Base-by-base conservation (phyloP, 2,888 invertebrate species). In the Colostygia pectinataria region DNA sequence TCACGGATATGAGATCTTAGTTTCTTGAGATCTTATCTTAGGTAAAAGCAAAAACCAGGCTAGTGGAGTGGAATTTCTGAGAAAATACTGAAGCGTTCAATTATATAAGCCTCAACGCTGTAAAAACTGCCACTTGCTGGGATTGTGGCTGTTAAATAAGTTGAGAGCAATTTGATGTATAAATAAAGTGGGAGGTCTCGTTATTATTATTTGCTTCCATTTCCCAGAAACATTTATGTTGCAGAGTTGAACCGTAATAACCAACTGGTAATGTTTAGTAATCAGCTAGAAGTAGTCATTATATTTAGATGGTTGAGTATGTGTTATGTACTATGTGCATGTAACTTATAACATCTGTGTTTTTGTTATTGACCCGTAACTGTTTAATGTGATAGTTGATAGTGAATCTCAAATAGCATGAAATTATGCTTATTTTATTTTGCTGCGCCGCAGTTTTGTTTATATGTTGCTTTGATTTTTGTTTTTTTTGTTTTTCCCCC, bases 391-490 rank as follows among this genome's bases (percentile, higher is more conserved):
- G 61, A 52, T 51, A 61, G 53, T 63, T 43, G 49, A 25, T 28
- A 18, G 7, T 3, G 4, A 20, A 15, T 8, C 31, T 28, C 36
- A 18, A 54, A 54, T 44, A 66, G 79, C 79, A 81, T 80, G 81
- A 66, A 58, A 51, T 61, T 36, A 24, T 61, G 88, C 88, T 87
- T 88, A 59, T 79, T 78, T 85, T 73, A 68, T 69, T 77, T 84
- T 75, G 84, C 84, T 85, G 86, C 84, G 69, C 68, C 68, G 80
- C 83, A 74, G 67, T 76, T 69, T 72, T 75, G 71, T 78, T 80
- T 77, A 83, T 81, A 78, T 83, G 84, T 87, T 82, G 88, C 88
- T 90, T 89, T 86, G 81, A 86, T 79, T 77, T 74, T 78, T 77
- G 71, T 79, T 77, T 74, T 74, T 77, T 76, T 72, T 66, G 71